Evolutionary conservation across 2,888 invertebrate species (phyloP).

Genomic region (Antheraea yamamai): DNA sequence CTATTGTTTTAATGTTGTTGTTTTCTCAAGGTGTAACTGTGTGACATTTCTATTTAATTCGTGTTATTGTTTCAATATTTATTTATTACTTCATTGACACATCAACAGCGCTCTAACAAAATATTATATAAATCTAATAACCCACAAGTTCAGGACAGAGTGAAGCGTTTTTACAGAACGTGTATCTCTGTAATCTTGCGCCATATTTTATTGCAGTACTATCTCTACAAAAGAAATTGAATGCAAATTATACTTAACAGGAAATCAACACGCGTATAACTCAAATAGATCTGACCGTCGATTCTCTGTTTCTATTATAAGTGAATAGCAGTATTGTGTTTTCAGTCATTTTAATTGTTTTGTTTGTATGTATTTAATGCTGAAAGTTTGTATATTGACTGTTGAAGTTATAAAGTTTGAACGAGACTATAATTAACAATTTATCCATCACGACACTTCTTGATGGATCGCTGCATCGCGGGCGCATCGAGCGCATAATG

Average conservation of each 20-base stretch:
- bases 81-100: too few relatives aligned
- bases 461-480: conserved; percentile 36
- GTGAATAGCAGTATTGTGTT: not conserved
- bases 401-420: conserved; percentile 1
- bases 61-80: conserved; percentile 10
- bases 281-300: too few relatives aligned
- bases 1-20: conserved; percentile 36
- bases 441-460: not conserved
- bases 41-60: not conserved
- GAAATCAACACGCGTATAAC: too few relatives aligned
- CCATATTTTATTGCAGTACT: too few relatives aligned
- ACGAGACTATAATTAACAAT: conserved; percentile 9
- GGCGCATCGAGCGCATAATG: conserved; percentile 59
- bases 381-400: not conserved
- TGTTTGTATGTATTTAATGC: not conserved
- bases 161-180: too few relatives aligned
- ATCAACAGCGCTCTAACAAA: too few relatives aligned
- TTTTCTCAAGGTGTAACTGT: conserved; percentile 12
- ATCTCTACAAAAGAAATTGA: too few relatives aligned
- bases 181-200: too few relatives aligned
- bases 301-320: not conserved
- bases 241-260: too few relatives aligned
- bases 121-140: too few relatives aligned
- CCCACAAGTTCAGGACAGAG: too few relatives aligned
- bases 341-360: not conserved